A percentile compares a stretch with the other conserved stretches of the same genome.
phyloP scores from a whole-genome alignment of 2,113 vertebrate genomes.

The Cololabis saira region DNA sequence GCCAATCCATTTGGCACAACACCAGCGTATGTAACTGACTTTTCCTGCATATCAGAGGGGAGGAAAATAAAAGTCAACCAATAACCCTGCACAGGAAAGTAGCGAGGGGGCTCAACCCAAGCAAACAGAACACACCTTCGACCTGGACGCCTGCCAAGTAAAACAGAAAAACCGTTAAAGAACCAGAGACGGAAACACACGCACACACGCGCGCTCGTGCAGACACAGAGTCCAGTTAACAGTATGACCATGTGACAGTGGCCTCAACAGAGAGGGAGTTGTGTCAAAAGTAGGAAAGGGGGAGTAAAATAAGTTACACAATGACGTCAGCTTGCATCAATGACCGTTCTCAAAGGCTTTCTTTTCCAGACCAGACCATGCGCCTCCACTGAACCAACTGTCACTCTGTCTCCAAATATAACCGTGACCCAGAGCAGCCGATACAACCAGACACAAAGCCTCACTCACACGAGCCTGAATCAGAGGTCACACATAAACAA shows the following conservation, averaged over 20 bases:
- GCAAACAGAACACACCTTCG: conserved; percentile 74
- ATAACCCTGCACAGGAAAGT: conserved; percentile 38
- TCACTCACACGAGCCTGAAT: conserved; percentile 38
- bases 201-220: conserved; percentile 6
- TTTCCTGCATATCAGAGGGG: conserved; percentile 27
- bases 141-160: conserved; percentile 56
- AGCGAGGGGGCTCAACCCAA: conserved; percentile 35
- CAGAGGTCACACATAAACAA: conserved; percentile 34
- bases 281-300: too few relatives aligned
- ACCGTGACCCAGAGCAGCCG: conserved; percentile 27
- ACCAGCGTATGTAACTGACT: conserved; percentile 28
- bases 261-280: conserved; percentile 8
- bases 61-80: conserved; percentile 23
- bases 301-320: conserved; percentile 34
- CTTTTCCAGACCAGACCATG: conserved; percentile 43
- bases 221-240: conserved; percentile 42
- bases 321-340: conserved; percentile 35
- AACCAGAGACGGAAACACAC: conserved; percentile 49
- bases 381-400: conserved; percentile 14
- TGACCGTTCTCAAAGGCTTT: conserved; percentile 14
- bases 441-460: conserved; percentile 17
- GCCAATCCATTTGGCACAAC: conserved; percentile 7
- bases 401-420: conserved; percentile 1
- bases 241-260: conserved; percentile 20
- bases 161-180: conserved; percentile 56